Evolutionary conservation across 1,140 invertebrate species (phyloP), one percentile per base, ranked within the genome.

Genomic region (Drosophila guanche): DNA sequence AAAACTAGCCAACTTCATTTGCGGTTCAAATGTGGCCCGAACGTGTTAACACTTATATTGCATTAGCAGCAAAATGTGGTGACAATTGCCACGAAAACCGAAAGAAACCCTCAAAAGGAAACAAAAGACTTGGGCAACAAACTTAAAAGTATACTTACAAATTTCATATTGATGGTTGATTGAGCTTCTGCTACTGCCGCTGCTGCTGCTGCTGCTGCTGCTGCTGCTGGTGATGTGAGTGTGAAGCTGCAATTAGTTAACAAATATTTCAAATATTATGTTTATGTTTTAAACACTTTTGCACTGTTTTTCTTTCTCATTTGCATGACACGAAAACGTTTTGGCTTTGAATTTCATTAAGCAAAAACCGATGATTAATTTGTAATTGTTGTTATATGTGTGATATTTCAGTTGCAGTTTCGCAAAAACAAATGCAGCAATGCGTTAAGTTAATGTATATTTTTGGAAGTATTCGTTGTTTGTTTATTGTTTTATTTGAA

Each of bases 141-240:
- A 89, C 85, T 75, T 66, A 59, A 16, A 5, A 29, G 29, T 43
- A 57, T 60, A 90, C 89, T 90, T 90, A 90, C 89, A 70, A 90
- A 90, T 86, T 89, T 89, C 89, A 90, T 90, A 53, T 89, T 90
- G 74, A 59, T 83, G 75, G 60, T 53, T 85, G 63, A 61, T 74
- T 78, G 60, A 69, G 43, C 51, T 67, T 52, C 60, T 37, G 33
- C 33, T 37, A 63, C 63, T 55, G 46, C 14, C n/a, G n/a, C 33
- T 37, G 67, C 63, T 55, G 46, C 14, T 48, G 20, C 33, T 37
- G 67, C 63, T 55, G 43, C 51, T 67, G 43, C 60, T 37, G 33
- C 33, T 37, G 67, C 63, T 55, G 46, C 14, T 48, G 20, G 7
- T 54, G 33, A 40, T 54, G 67, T 60, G 47, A 60, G 53, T 40